Conservation (phyloP, 2,113 vertebrate genomes). For the Python bivittatus region DNA sequence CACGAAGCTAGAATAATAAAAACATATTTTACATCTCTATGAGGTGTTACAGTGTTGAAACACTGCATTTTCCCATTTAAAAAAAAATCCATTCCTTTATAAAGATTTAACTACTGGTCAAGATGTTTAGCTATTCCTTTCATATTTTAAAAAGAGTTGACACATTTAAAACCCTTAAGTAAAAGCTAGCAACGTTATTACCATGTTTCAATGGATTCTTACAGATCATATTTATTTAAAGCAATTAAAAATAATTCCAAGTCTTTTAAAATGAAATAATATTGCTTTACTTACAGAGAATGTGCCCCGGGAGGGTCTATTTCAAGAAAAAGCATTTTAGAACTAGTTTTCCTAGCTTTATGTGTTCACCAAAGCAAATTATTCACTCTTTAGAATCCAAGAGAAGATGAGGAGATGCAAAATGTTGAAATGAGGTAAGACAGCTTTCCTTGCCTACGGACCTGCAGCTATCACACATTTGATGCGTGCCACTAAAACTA, state of each 20-base stretch:
- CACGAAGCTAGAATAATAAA: neutral
- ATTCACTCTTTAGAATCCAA: neutral
- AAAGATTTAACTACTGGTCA: neutral
- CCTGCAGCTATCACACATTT: neutral
- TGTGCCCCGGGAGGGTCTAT: neutral
- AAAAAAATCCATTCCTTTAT: neutral
- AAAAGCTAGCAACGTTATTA: neutral
- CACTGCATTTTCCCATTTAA: neutral
- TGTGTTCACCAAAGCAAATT: neutral
- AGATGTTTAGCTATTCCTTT: neutral
- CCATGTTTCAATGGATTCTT: neutral
- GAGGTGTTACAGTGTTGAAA: neutral
- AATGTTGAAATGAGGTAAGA: neutral
- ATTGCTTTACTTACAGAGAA: neutral
- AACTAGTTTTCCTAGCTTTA: neutral
- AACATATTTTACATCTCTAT: neutral
- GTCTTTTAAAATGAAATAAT: neutral
- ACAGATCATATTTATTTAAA: neutral
- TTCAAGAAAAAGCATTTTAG: neutral
- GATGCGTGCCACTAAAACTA: neutral
- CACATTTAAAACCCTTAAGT: neutral
- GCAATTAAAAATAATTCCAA: neutral
- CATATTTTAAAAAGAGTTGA: neutral
- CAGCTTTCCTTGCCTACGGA: neutral
- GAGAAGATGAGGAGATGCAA: neutral